Percentiles rank a stretch among this genome's conserved stretches.
These are phyloP conservation scores for Caloenas nicobarica DNA, from an alignment of 2,113 vertebrate genomes.

Conservation along the genomic window DNA sequence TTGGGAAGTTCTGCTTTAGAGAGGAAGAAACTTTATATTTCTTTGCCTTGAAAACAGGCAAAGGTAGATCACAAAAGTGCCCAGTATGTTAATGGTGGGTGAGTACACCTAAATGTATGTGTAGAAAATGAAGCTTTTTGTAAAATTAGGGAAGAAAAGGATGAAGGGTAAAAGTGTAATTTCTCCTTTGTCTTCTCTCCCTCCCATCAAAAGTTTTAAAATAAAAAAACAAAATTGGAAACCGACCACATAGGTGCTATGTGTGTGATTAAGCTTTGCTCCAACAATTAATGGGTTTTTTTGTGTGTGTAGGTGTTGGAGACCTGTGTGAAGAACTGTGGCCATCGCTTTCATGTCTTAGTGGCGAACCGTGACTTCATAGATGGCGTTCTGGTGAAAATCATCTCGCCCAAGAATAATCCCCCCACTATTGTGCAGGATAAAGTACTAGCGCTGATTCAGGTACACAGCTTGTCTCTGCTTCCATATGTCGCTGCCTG, in stretches of 20 bases:
- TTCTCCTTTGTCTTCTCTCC: not conserved
- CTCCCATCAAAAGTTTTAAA: not conserved
- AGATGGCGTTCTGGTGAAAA: constrained; percentile 94
- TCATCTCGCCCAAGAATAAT: constrained; percentile 96
- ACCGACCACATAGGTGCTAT: not conserved
- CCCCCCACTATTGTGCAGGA: constrained; percentile 97
- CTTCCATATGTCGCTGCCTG: constrained; percentile 16
- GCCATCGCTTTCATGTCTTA: constrained; percentile 94
- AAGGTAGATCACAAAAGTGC: not conserved
- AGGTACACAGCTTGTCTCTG: constrained; percentile 79
- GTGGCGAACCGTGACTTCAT: constrained; percentile 96
- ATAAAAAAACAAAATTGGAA: not conserved
- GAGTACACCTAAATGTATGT: not conserved
- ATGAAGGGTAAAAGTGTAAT: not conserved
- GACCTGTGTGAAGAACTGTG: constrained; percentile 99
- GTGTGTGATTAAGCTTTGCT: not conserved
- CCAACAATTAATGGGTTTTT: not conserved
- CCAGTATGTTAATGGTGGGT: not conserved
- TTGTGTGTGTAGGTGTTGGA: constrained; percentile 85
- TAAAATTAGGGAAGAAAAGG: not conserved
- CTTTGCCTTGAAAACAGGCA: not conserved
- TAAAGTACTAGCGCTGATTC: constrained; percentile 95
- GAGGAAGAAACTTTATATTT: not conserved
- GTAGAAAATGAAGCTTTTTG: not conserved
- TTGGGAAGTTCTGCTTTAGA: not conserved